A percentile compares a stretch with the other conserved stretches of the same genome.
phyloP scores from a whole-genome alignment of 2,888 invertebrate species.

The Drosophila borealis region DNA sequence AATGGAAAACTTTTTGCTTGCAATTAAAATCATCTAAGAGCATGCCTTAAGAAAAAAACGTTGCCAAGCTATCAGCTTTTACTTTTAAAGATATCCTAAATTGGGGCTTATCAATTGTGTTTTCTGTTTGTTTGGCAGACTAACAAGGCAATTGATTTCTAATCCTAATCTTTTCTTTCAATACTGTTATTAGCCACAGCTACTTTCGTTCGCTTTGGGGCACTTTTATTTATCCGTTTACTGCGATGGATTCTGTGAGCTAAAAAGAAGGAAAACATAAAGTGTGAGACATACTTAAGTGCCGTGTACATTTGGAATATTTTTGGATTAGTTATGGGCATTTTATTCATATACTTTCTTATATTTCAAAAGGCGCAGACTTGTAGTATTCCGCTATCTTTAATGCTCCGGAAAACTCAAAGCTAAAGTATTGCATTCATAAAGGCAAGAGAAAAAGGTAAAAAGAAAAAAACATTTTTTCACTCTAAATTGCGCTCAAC shows the following conservation, averaged over 20 bases:
- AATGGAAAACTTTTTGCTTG: slow-evolving; percentile 49
- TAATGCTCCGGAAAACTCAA: not conserved
- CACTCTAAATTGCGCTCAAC: slow-evolving; percentile 60
- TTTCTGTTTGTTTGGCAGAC: not conserved
- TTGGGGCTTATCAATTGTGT: slow-evolving; percentile 10
- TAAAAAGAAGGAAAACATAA: too few relatives aligned
- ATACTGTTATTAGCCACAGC: slow-evolving; percentile 58
- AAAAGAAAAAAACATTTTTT: slow-evolving; percentile 41
- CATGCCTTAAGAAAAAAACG: slow-evolving; percentile 23
- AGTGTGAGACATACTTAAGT: too few relatives aligned
- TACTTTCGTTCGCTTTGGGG: slow-evolving; percentile 51
- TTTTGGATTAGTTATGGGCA: too few relatives aligned
- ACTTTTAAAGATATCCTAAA: slow-evolving; percentile 33
- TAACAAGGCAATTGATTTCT: slow-evolving; percentile 46
- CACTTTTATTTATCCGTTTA: slow-evolving; percentile 24
- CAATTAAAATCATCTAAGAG: slow-evolving; percentile 55
- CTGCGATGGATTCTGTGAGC: slow-evolving; percentile 40
- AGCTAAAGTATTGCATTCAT: slow-evolving; percentile 17
- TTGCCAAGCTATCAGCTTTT: slow-evolving; percentile 29
- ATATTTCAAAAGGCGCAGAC: not conserved
- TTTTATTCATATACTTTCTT: too few relatives aligned
- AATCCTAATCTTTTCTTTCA: slow-evolving; percentile 29
- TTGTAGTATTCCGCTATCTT: not conserved
- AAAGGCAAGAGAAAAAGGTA: slow-evolving; percentile 19
- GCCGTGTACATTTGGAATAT: too few relatives aligned